A percentile compares a stretch with the other conserved stretches of the same genome.
Conservation (phyloP, 1,140 invertebrate species). For the Araneus ventricosus region DNA sequence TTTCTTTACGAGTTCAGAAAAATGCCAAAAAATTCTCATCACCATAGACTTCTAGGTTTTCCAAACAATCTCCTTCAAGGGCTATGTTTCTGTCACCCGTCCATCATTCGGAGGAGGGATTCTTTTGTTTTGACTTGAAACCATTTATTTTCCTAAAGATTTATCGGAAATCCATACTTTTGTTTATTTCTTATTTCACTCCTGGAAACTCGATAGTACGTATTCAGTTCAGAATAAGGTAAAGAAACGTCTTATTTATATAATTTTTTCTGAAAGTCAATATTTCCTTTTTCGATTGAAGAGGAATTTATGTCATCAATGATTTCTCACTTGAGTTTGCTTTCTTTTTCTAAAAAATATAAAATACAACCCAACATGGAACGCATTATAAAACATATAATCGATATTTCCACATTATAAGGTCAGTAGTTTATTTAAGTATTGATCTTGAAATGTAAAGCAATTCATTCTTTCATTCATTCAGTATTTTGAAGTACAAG, state of each 20-base stretch:
- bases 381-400: neutral
- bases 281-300: slow-evolving; percentile 18
- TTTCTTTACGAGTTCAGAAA: neutral
- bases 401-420: neutral
- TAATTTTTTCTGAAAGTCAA: neutral
- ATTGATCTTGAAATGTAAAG: too few species aligned
- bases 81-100: slow-evolving; percentile 40
- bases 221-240: slow-evolving; percentile 16
- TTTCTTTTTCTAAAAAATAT: neutral
- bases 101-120: slow-evolving; percentile 44
- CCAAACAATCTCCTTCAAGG: slow-evolving; percentile 36
- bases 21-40: neutral
- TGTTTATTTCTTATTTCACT: slow-evolving; percentile 52
- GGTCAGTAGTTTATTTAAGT: too few species aligned
- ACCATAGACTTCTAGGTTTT: slow-evolving; percentile 24
- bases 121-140: slow-evolving; percentile 60
- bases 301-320: slow-evolving; percentile 13
- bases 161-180: slow-evolving; percentile 60
- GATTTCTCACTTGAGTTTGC: neutral
- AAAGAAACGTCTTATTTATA: neutral
- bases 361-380: neutral
- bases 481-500: too few species aligned
- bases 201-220: slow-evolving; percentile 39
- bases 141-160: slow-evolving; percentile 64
- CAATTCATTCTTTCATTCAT: too few species aligned